These are phyloP conservation scores for Hylaea fasciaria DNA, from an alignment of 2,888 invertebrate genomes.

Conservation along the genomic window DNA sequence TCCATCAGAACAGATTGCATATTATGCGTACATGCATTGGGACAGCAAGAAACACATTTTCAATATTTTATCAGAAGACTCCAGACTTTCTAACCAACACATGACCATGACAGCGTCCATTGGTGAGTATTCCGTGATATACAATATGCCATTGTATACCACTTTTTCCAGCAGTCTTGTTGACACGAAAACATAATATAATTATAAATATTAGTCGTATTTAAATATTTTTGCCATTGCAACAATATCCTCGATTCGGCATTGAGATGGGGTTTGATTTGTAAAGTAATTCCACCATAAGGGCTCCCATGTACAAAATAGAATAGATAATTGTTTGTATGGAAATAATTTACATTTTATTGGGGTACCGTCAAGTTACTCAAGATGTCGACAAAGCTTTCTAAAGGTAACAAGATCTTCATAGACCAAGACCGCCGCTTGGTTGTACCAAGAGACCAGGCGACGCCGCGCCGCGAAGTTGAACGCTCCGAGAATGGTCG, in stretches of 20 bases:
- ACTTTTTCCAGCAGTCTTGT: not conserved
- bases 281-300: no score
- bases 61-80: not conserved
- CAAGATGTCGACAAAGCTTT: not conserved
- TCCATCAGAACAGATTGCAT: not conserved
- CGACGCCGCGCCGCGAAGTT: not conserved
- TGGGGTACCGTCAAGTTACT: no score
- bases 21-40: no score
- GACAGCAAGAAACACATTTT: no score
- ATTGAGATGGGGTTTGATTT: not conserved
- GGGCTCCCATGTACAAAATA: no score
- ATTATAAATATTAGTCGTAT: no score
- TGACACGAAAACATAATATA: no score
- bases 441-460: slow-evolving; percentile 2
- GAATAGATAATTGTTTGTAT: no score
- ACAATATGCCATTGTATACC: not conserved
- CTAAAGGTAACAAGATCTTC: not conserved
- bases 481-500: slow-evolving; percentile 2
- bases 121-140: not conserved
- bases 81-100: not conserved
- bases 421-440: not conserved
- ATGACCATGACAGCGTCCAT: not conserved
- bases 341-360: no score
- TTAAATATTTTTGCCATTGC: slow-evolving; percentile 3
- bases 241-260: not conserved